A percentile compares a stretch with the other conserved stretches of the same genome.
These are phyloP conservation scores for Pomatorhinus ruficollis DNA, from an alignment of 2,113 vertebrate genomes.

Conservation along the genomic window DNA sequence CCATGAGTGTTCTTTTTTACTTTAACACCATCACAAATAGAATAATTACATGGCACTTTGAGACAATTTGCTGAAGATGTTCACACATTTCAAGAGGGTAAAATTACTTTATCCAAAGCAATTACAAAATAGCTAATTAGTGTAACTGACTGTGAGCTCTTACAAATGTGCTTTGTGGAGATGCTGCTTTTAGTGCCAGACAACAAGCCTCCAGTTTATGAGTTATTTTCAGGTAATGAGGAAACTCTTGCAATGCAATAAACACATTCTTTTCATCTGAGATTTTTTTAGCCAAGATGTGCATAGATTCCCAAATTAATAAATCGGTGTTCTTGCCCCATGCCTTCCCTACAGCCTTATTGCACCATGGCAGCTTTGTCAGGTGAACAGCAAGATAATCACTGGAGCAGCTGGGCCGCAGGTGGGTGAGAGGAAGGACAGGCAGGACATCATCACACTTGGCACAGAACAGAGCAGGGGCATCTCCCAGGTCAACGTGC, in stretches of 20 bases:
- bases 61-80: constrained; percentile 66
- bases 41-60: constrained; percentile 68
- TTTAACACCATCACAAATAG: constrained; percentile 43
- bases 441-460: neutral
- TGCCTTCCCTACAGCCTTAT: neutral
- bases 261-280: neutral
- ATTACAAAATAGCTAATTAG: constrained; percentile 75
- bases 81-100: constrained; percentile 56
- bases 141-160: constrained; percentile 62
- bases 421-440: neutral
- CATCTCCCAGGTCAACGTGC: neutral
- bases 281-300: neutral
- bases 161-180: constrained; percentile 61
- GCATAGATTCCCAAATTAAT: constrained; percentile 1
- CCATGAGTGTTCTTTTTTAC: constrained; percentile 14
- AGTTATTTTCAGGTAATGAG: constrained; percentile 59
- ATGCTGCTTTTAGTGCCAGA: constrained; percentile 40
- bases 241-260: constrained; percentile 5
- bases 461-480: neutral
- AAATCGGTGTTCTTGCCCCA: neutral
- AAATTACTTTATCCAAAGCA: constrained; percentile 63
- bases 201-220: constrained; percentile 36
- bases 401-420: constrained; percentile 24
- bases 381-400: constrained; percentile 1
- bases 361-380: neutral